Conservation (phyloP, 2,797 vertebrate genomes). For the Alcedo atthis region DNA sequence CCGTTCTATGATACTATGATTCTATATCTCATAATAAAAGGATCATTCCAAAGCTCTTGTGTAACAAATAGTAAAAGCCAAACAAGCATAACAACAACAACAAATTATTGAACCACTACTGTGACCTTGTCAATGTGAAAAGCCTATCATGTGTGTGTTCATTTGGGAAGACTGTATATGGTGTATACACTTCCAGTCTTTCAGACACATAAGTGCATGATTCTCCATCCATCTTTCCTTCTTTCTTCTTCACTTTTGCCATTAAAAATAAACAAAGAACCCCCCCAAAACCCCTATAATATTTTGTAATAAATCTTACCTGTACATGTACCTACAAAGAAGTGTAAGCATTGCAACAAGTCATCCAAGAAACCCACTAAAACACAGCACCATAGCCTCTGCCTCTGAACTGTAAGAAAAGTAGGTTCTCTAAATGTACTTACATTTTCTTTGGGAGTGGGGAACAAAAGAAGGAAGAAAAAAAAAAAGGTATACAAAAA, state of each 20-base stretch:
- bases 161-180: background rate
- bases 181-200: background rate
- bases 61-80: background rate
- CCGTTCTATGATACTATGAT: no score
- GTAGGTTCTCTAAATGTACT: background rate
- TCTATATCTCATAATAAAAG: background rate
- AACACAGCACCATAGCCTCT: background rate
- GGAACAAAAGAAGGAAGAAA: no score
- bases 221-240: background rate
- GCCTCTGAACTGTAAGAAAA: background rate
- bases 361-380: background rate
- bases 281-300: background rate
- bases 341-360: background rate
- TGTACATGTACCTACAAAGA: background rate
- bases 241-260: background rate
- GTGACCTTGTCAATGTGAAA: background rate
- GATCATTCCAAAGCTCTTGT: background rate
- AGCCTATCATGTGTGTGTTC: background rate
- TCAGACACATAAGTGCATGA: fast-evolving
- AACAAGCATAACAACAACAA: background rate
- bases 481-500: background rate
- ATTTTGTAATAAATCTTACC: background rate
- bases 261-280: background rate
- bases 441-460: fast-evolving
- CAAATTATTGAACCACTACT: background rate